These are phyloP conservation scores for Nicator chloris DNA, from an alignment of 2,113 vertebrate genomes.

Conservation along the genomic window DNA sequence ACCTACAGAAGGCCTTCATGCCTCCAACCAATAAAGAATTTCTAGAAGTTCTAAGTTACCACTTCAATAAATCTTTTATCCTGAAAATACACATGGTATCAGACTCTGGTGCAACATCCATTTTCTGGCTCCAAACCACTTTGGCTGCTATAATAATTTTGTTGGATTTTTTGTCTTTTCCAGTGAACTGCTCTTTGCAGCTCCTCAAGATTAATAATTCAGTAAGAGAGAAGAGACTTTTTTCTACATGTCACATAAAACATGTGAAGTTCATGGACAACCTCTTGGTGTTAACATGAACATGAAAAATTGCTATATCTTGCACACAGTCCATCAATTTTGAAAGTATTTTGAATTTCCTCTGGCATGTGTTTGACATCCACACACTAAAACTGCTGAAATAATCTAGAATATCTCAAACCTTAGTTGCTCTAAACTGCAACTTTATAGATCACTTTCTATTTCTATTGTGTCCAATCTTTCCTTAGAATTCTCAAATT, in stretches of 20 bases:
- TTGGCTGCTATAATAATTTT: neutral
- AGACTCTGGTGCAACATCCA: neutral
- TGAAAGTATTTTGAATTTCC: neutral
- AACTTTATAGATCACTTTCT: rapidly evolving
- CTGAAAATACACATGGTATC: neutral
- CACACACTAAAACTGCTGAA: neutral
- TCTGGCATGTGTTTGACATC: neutral
- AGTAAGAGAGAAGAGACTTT: neutral
- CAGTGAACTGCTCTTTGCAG: neutral
- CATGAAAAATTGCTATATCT: neutral
- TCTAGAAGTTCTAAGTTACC: neutral
- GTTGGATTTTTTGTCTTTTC: neutral
- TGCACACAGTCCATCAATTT: neutral
- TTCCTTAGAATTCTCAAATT: neutral
- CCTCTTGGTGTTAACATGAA: neutral
- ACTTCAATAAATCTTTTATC: neutral
- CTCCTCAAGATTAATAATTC: neutral
- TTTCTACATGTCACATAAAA: neutral
- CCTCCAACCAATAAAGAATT: neutral
- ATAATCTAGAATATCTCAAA: neutral
- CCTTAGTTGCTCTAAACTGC: neutral
- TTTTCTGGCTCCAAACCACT: neutral
- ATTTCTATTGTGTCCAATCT: neutral
- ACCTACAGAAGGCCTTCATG: neutral
- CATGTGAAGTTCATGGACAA: neutral